Conservation (phyloP, 2,113 vertebrate species). For the Formicarius rufipectus region DNA sequence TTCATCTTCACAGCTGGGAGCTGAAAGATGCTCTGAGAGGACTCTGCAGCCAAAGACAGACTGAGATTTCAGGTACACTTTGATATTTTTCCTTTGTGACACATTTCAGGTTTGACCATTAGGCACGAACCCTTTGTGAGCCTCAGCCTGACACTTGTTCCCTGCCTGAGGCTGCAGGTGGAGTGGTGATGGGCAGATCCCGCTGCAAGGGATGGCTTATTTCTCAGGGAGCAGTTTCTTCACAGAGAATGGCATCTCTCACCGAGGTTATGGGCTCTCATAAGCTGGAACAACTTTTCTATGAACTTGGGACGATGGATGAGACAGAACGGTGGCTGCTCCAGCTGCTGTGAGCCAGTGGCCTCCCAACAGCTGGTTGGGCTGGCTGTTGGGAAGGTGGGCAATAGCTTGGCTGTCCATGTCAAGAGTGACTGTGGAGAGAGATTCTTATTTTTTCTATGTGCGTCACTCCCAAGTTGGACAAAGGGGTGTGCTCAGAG, state of each 20-base stretch:
- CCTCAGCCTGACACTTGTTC: neutral
- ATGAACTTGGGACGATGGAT: neutral
- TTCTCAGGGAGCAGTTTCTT: accelerated
- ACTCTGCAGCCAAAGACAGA: neutral
- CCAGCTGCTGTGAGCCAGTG: neutral
- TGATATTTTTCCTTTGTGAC: neutral
- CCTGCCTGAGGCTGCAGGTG: neutral
- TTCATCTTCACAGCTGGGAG: neutral
- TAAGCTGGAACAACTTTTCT: neutral
- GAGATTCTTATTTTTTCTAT: neutral
- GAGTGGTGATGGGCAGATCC: neutral
- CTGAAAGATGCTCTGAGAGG: neutral
- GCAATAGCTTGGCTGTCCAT: neutral
- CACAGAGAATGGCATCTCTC: neutral
- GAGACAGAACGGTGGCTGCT: neutral
- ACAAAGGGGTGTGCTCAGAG: accelerated
- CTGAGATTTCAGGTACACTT: neutral
- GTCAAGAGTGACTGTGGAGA: neutral
- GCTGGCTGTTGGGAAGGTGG: neutral
- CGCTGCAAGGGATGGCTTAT: neutral
- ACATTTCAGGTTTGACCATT: neutral
- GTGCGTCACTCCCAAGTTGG: neutral
- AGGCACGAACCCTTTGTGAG: accelerated
- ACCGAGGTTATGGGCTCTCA: neutral
- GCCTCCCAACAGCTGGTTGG: neutral